phyloP scores from a whole-genome alignment of 2,113 vertebrate genomes.

The Pelmatolapia mariae region DNA sequence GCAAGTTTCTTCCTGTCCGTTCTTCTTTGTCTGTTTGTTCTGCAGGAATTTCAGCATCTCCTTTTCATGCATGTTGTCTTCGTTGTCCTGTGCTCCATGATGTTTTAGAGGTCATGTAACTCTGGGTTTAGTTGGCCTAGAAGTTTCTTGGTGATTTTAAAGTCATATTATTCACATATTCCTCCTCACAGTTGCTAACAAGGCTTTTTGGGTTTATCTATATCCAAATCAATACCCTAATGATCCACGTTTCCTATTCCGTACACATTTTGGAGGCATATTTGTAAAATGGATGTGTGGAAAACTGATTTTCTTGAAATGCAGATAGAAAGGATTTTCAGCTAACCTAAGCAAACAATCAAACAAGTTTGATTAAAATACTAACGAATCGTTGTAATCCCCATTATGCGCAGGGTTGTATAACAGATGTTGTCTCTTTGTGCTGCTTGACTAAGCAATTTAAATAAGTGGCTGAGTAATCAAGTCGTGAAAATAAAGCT shows the following conservation, averaged over 20 bases:
- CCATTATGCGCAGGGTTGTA: background rate
- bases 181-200: background rate
- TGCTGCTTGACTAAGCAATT: background rate
- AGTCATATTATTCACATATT: background rate
- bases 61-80: background rate
- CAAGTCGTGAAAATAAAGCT: background rate
- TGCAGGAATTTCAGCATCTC: background rate
- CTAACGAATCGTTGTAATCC: accelerated
- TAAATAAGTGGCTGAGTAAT: background rate
- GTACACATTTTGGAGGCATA: background rate
- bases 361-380: background rate
- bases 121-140: background rate
- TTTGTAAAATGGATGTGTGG: background rate
- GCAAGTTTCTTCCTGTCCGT: background rate
- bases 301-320: background rate
- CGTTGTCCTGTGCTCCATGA: background rate
- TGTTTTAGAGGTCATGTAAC: background rate
- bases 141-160: background rate
- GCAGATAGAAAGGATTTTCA: background rate
- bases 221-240: background rate
- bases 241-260: background rate
- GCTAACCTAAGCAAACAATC: background rate
- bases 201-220: background rate
- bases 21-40: background rate
- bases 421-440: background rate